Evolutionary conservation across 2,113 vertebrate genomes (phyloP), one percentile per base, ranked within the genome.

Genomic region (Neomonachus schauinslandi): DNA sequence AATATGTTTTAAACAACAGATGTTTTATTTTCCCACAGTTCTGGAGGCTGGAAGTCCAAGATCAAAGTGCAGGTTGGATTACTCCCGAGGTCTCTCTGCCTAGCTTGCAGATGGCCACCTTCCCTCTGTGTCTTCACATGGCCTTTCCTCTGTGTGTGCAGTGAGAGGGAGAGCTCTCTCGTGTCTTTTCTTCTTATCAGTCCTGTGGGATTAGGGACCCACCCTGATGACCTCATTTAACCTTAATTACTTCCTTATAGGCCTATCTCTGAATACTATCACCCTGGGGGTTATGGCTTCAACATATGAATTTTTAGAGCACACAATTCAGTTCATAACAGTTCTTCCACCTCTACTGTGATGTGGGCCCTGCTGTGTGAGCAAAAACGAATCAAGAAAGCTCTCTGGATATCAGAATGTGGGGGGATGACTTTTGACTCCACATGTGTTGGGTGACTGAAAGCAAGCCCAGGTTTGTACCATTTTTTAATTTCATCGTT

Each of bases 401-500:
- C 49, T 93, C 61, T 80, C 81, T 88, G 39, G 59, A 53, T 39
- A 21, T 80, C 24, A 49, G 42, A 89, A 57, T 18, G 9, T 46
- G 22, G 36, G 53, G 21, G 18, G 39, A 31, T 74, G 19, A 16
- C 33, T 71, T 91, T 82, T 59, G 79, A 74, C 21, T 33, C 51
- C 7, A 5, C 3, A 0, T 33, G 31, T n/a, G 31, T 24, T 39
- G 9, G 0, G 9, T 14, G 16, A 55, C 31, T 76, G 39, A 81
- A 81, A 42, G 12, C 4, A 36, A 51, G n/a, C 39, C 87, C 28
- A 91, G 9, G 69, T 76, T 39, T 65, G 22, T 22, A 63, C 21
- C 63, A 65, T 49, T 57, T 86, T 76, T 93, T 49, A 33, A n/a
- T 91, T 79, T 33, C 36, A 89, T 31, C 18, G n/a, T 69, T 91